Evolutionary conservation across 2,797 vertebrate species (phyloP), one percentile per base, ranked within the genome.

Genomic region (Rallus crepitans): DNA sequence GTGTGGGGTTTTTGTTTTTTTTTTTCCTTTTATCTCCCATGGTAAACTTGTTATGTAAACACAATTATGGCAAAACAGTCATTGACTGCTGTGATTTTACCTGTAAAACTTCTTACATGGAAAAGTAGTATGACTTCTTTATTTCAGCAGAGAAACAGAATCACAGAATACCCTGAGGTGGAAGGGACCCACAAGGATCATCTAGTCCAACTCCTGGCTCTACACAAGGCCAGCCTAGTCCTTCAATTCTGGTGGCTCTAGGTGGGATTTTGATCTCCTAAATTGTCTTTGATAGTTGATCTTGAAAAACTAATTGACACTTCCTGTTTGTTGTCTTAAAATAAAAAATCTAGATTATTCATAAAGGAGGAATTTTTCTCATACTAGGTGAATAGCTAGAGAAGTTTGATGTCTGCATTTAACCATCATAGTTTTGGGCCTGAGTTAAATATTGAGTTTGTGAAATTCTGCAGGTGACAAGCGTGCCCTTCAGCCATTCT

Each of bases 1-100:
- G 35, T 73, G 35, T 86, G 56, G 45, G 42, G 18, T 45, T 45
- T 45, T 45, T 45, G 37, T 10, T 45, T 45, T 16, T 45, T 18
- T 90, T 73, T 70, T 80, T 28, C 88, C 42, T 94, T 94, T 83
- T 75, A 40, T 87, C n/a, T 90, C 42, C 47, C 48, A 84, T 81
- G 23, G 27, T 90, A 82, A 92, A 68, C 93, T 83, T 79, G 12
- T 85, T 91, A 17, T 21, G 11, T 94, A 95, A 79, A 65, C 4
- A 64, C 42, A 92, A 71, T 30, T 42, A 45, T 37, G 20, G 45
- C 50, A 63, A 55, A 66, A 68, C 28, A 90, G 30, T 76, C 23
- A 31, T 23, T 57, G n/a, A 70, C 12, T 48, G 42, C 33, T 59
- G 15, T 59, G n/a, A 48, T 31, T 94, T 77, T 72, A 61, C 45